Conservation (phyloP, 2,888 invertebrate species). For the Beris morrisii region DNA sequence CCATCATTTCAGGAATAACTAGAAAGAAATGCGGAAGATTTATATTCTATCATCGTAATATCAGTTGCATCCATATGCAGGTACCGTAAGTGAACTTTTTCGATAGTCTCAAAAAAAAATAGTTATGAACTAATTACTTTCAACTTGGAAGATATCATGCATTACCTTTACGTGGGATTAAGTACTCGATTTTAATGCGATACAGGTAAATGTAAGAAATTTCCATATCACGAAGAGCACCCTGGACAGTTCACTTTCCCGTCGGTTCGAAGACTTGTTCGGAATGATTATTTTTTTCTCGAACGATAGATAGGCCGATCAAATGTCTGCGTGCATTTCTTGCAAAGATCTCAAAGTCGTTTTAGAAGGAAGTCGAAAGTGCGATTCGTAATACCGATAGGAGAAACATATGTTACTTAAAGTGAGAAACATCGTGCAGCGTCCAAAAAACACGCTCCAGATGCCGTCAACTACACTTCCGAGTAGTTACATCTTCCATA, state of each 20-base stretch:
- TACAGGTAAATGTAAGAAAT: constrained; percentile 26
- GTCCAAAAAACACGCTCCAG: constrained; percentile 27
- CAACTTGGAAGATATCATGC: background rate
- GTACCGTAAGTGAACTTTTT: too few relatives aligned
- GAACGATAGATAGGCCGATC: too few relatives aligned
- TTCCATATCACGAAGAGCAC: constrained; percentile 31
- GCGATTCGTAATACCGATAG: constrained; percentile 29
- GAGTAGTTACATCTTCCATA: constrained; percentile 30
- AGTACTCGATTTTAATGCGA: constrained; percentile 14
- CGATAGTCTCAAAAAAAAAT: too few relatives aligned
- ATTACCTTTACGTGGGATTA: constrained; percentile 19
- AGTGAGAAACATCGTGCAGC: constrained; percentile 26
- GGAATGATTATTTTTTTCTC: too few relatives aligned
- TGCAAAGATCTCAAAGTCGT: background rate
- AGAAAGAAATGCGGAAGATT: too few relatives aligned
- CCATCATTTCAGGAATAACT: too few relatives aligned
- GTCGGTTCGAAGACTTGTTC: background rate
- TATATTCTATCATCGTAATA: too few relatives aligned
- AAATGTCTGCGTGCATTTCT: constrained; percentile 15
- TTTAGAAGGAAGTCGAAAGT: constrained; percentile 32
- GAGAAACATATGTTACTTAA: constrained; percentile 25
- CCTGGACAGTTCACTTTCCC: constrained; percentile 32
- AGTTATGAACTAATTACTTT: too few relatives aligned
- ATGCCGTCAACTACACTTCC: constrained; percentile 29
- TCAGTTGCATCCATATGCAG: too few relatives aligned